A percentile compares a stretch with the other conserved stretches of the same genome.
These are phyloP conservation scores for Aphrocallistes beatrix DNA, from an alignment of 37 sponge, comb jelly and placozoan species.

Conservation along the genomic window DNA sequence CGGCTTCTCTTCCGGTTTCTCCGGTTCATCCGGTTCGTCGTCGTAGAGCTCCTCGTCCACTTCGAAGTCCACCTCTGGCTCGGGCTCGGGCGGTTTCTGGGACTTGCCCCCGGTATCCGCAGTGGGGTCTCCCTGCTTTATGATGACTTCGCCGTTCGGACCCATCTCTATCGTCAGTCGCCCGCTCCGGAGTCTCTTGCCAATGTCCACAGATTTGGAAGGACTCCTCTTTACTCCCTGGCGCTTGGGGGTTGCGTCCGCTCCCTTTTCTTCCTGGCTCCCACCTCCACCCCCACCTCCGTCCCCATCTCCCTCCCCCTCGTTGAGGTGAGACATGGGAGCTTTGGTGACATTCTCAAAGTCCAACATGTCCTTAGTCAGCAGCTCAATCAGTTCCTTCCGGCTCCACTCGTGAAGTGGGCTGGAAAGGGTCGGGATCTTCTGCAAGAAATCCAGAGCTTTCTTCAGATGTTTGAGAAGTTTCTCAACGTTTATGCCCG, in stretches of 20 bases:
- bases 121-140: neutral
- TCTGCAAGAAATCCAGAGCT: neutral
- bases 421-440: neutral
- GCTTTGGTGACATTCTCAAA: neutral
- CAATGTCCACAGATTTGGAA: neutral
- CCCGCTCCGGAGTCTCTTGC: neutral
- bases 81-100: neutral
- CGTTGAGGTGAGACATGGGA: neutral
- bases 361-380: neutral
- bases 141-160: neutral
- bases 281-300: neutral
- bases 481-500: neutral
- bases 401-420: neutral
- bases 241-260: too few relatives aligned
- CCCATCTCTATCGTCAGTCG: neutral
- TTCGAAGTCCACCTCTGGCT: neutral
- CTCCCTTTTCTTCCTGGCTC: too few relatives aligned
- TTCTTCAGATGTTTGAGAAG: neutral
- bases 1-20: neutral
- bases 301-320: neutral
- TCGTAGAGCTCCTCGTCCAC: neutral
- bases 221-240: neutral
- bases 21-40: neutral
- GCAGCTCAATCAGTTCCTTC: slow-evolving; percentile 10
- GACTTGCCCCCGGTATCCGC: neutral